Evolutionary conservation across 37 sponge, comb jelly and placozoan species (phyloP).

Genomic region (Cliona cf. orientalis): DNA sequence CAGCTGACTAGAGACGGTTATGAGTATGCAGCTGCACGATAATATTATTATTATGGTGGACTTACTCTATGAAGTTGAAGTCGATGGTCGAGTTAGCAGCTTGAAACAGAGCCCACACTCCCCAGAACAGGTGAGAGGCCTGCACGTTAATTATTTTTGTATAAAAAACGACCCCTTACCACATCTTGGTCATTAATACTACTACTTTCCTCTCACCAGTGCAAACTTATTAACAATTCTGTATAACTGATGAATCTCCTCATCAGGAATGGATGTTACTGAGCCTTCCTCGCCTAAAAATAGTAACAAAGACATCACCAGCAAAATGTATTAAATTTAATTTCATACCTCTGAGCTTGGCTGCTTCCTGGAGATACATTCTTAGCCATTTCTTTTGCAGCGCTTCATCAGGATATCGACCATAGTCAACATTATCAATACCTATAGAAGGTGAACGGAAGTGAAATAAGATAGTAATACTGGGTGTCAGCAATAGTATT

Average conservation of each 20-base stretch:
- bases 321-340: background rate
- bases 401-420: conserved; percentile 72
- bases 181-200: background rate
- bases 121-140: conserved; percentile 90
- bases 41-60: background rate
- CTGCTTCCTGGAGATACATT: conserved; percentile 71
- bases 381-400: conserved; percentile 80
- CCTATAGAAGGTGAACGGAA: conserved; percentile 42
- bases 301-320: background rate
- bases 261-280: conserved; percentile 36
- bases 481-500: background rate
- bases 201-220: conserved; percentile 49
- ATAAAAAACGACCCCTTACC: background rate
- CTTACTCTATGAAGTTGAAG: conserved; percentile 89
- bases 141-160: conserved; percentile 9
- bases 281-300: conserved; percentile 26
- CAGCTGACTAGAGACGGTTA: no score
- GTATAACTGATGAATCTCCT: conserved; percentile 51
- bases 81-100: conserved; percentile 79
- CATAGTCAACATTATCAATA: conserved; percentile 75
- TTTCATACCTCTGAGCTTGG: conserved; percentile 14
- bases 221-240: conserved; percentile 80
- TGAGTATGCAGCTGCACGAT: no score
- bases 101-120: conserved; percentile 88
- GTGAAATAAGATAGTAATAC: background rate